phyloP scores from a whole-genome alignment of 2,797 vertebrate genomes.

The Botia almorhae region DNA sequence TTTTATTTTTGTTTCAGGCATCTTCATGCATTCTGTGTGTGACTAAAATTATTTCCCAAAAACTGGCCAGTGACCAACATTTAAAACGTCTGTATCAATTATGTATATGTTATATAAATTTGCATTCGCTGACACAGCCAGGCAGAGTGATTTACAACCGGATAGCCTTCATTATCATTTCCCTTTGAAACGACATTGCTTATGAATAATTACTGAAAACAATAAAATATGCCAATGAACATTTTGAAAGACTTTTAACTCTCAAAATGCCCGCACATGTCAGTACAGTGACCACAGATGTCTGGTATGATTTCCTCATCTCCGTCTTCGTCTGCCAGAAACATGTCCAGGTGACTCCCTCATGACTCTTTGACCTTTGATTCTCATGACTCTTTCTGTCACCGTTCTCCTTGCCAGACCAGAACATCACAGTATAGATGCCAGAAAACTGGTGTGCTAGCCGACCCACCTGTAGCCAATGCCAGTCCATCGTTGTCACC shows the following conservation, averaged over 20 bases:
- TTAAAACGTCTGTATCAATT: conserved; percentile 12
- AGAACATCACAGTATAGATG: conserved; percentile 61
- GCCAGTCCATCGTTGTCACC: conserved; percentile 54
- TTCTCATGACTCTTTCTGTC: conserved; percentile 51
- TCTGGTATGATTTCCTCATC: not conserved
- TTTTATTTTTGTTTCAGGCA: not conserved
- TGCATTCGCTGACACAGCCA: conserved; percentile 1
- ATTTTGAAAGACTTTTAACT: not conserved
- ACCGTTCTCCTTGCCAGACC: conserved; percentile 62
- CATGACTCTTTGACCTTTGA: conserved; percentile 6
- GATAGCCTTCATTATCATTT: conserved; percentile 5
- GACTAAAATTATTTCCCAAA: not conserved
- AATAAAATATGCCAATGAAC: conserved; percentile 23
- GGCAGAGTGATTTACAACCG: not conserved
- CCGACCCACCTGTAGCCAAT: conserved; percentile 66
- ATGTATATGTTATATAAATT: conserved; percentile 10
- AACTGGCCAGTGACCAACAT: conserved; percentile 7
- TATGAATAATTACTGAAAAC: conserved; percentile 13
- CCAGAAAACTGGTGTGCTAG: conserved; percentile 65
- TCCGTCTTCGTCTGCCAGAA: not conserved
- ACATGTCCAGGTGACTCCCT: conserved; percentile 3
- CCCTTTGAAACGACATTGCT: conserved; percentile 5
- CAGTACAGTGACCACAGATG: not conserved
- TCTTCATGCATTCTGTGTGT: not conserved
- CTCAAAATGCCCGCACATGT: not conserved